Conservation (phyloP, 2,113 vertebrate genomes). For the Nothobranchius kuhntae region DNA sequence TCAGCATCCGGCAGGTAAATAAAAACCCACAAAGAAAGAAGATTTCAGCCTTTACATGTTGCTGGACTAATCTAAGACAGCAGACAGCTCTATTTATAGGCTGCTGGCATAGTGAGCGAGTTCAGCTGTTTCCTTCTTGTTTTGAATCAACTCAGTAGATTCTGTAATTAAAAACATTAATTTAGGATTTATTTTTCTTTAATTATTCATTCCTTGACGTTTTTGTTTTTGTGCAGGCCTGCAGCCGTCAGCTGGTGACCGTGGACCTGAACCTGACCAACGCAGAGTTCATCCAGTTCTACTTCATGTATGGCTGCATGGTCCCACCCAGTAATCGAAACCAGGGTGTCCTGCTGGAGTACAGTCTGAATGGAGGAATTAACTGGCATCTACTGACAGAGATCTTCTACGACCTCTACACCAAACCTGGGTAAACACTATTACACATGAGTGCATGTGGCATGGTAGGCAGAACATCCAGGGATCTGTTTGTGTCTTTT, state of each 20-base stretch:
- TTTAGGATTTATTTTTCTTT: background rate
- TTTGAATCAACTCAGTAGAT: background rate
- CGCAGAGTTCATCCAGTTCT: slow-evolving; percentile 98
- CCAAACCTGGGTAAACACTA: slow-evolving; percentile 89
- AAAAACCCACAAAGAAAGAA: slow-evolving; percentile 23
- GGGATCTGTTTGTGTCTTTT: background rate
- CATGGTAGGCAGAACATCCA: background rate
- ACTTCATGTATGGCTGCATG: slow-evolving; percentile 99
- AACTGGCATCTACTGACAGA: slow-evolving; percentile 94
- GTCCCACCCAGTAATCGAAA: slow-evolving; percentile 92
- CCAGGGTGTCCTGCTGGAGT: slow-evolving; percentile 96
- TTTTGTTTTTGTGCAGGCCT: slow-evolving; percentile 78
- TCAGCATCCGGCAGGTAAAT: background rate
- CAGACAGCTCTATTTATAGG: slow-evolving; percentile 8
- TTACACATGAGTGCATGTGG: background rate
- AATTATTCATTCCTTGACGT: background rate
- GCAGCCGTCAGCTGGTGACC: slow-evolving; percentile 91
- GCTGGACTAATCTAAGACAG: slow-evolving; percentile 1
- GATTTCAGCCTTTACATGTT: slow-evolving; percentile 13
- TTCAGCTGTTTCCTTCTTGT: background rate
- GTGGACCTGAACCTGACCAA: slow-evolving; percentile 95
- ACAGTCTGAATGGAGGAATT: slow-evolving; percentile 94
- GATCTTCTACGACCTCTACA: slow-evolving; percentile 97
- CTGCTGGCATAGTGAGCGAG: background rate
- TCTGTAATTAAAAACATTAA: background rate